Evolutionary conservation across 2,888 invertebrate genomes (phyloP).

Genomic region (Ischnus inquisitorius): DNA sequence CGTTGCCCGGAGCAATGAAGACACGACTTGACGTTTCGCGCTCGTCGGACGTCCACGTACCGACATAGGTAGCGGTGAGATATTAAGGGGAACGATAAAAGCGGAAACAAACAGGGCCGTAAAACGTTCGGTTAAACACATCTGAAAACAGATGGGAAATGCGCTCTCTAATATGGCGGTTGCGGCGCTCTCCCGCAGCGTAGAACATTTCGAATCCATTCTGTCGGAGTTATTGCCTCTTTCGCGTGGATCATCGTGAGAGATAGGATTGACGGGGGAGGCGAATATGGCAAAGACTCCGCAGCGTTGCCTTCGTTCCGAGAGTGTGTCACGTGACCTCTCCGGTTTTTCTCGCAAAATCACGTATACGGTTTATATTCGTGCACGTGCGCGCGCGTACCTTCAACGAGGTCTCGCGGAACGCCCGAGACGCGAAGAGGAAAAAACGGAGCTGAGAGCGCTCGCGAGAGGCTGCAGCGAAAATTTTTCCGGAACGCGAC

Average conservation of each 20-base stretch:
- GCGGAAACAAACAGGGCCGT: conserved; percentile 35
- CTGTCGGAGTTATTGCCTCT: conserved; percentile 26
- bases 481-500: neutral
- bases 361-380: neutral
- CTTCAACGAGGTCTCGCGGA: neutral
- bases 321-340: too few relatives aligned
- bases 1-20: too few relatives aligned
- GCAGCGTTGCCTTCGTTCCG: too few relatives aligned
- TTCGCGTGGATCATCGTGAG: conserved; percentile 33
- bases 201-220: neutral
- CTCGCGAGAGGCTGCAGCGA: neutral
- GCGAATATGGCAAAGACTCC: neutral
- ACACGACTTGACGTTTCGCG: conserved; percentile 6
- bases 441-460: neutral
- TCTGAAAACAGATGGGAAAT: neutral
- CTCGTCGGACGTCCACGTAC: neutral
- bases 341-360: neutral
- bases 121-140: conserved; percentile 41
- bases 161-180: neutral
- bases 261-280: conserved; percentile 24
- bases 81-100: conserved; percentile 27
- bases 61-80: neutral
- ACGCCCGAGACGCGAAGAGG: neutral
- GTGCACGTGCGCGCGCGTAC: neutral
- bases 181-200: neutral